These are phyloP conservation scores for Biston stratarius DNA, from an alignment of 2,888 invertebrate species.

Conservation along the genomic window DNA sequence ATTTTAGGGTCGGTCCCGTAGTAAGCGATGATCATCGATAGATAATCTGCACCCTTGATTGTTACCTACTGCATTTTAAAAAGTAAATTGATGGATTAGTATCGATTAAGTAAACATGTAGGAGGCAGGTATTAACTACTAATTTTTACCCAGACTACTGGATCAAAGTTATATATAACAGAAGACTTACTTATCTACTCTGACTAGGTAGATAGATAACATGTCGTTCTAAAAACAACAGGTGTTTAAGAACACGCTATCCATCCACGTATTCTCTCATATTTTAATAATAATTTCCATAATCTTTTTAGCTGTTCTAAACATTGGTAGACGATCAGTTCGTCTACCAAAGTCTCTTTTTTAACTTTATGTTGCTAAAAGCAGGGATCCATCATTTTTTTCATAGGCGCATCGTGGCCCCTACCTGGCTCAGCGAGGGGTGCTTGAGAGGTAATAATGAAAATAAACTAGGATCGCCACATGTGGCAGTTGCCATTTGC, in stretches of 20 bases:
- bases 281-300: not conserved
- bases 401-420: constrained; percentile 44
- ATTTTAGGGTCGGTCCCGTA: too few relatives aligned
- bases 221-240: not conserved
- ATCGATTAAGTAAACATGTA: too few relatives aligned
- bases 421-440: constrained; percentile 71
- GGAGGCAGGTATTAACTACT: too few relatives aligned
- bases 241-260: not conserved
- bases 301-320: not conserved
- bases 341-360: not conserved
- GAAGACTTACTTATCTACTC: too few relatives aligned
- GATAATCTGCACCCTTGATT: too few relatives aligned
- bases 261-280: not conserved
- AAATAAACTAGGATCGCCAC: constrained; percentile 59
- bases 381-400: constrained; percentile 44
- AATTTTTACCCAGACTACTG: too few relatives aligned
- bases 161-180: too few relatives aligned
- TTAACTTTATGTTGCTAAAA: constrained; percentile 28
- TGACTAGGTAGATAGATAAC: too few relatives aligned
- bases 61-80: too few relatives aligned
- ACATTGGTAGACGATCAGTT: not conserved
- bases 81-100: too few relatives aligned
- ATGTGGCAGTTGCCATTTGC: constrained; percentile 58
- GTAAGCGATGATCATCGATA: too few relatives aligned
- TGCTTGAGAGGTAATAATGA: constrained; percentile 53